Evolutionary conservation across 1,140 invertebrate genomes (phyloP).

Genomic region (Scaptomyza graminum): DNA sequence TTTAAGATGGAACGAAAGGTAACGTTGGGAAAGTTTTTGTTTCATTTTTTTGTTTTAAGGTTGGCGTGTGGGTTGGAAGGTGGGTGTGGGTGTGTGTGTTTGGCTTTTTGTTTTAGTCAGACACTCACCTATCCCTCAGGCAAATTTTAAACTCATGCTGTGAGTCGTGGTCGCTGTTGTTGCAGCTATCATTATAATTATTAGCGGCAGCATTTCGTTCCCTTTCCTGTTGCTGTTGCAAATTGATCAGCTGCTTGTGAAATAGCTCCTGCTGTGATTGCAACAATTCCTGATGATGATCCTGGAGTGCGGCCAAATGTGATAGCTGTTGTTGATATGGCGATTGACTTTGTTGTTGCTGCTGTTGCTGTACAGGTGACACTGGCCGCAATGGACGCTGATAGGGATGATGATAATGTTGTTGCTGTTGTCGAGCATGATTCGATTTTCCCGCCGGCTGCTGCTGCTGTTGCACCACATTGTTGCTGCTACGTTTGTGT

Average conservation of each 20-base stretch:
- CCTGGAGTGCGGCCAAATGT: conserved; percentile 65
- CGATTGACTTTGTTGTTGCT: conserved; percentile 35
- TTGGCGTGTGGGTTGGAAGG: too few relatives aligned
- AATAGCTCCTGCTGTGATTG: conserved; percentile 69
- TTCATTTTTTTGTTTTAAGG: too few relatives aligned
- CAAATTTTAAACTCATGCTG: conserved; percentile 77
- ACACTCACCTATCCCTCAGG: conserved; percentile 83
- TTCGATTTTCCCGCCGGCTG: conserved; percentile 38
- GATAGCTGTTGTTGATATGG: conserved; percentile 70
- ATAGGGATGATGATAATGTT: conserved; percentile 66
- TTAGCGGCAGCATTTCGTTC: conserved; percentile 44
- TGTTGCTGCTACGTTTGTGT: conserved; percentile 50
- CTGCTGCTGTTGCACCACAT: conserved; percentile 38
- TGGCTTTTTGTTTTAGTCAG: conserved; percentile 21
- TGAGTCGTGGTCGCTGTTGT: conserved; percentile 69
- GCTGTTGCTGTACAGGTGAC: conserved; percentile 45
- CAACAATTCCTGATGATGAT: conserved; percentile 68
- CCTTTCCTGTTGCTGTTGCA: conserved; percentile 65
- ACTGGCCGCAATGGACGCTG: conserved; percentile 59
- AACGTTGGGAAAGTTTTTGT: neutral
- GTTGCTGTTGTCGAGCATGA: conserved; percentile 27
- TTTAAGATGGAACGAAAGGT: conserved; percentile 2
- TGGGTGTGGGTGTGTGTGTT: conserved; percentile 26
- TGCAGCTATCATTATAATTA: conserved; percentile 60
- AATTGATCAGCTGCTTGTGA: conserved; percentile 66